Percentiles rank a stretch among this genome's conserved stretches.
Conservation (phyloP, 2,888 invertebrate species). For the Erebia epiphron region DNA sequence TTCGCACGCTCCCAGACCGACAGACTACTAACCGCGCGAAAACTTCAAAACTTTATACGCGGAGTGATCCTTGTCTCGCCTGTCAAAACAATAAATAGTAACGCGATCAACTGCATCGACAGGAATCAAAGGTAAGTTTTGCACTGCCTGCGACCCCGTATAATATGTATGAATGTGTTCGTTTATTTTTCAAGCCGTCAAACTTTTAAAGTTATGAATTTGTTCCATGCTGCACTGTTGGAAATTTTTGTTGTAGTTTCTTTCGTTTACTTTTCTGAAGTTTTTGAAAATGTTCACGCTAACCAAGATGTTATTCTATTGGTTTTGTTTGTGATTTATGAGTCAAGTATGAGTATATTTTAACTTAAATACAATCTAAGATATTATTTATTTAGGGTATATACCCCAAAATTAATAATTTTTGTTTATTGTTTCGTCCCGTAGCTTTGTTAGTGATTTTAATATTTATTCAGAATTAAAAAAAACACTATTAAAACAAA, state of each 20-base stretch:
- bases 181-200: slow-evolving; percentile 29
- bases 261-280: slow-evolving; percentile 22
- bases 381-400: too few species aligned
- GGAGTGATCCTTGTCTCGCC: slow-evolving; percentile 15
- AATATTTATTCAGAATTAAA: too few species aligned
- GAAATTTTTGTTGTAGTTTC: slow-evolving; percentile 22
- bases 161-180: slow-evolving; percentile 17
- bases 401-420: too few species aligned
- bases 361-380: too few species aligned
- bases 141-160: slow-evolving; percentile 11
- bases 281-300: neutral
- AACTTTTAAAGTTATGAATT: slow-evolving; percentile 38
- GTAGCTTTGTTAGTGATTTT: too few species aligned
- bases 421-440: too few species aligned
- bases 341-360: neutral
- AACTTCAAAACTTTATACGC: slow-evolving; percentile 59
- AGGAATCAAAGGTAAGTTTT: slow-evolving; percentile 35
- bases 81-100: slow-evolving; percentile 12
- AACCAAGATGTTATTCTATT: neutral
- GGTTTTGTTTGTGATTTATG: neutral
- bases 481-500: too few species aligned
- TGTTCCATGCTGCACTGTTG: slow-evolving; percentile 25
- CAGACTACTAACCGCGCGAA: slow-evolving; percentile 41
- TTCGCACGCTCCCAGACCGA: slow-evolving; percentile 57
- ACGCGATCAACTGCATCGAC: neutral